Base-by-base conservation (phyloP, 2,888 invertebrate species). In the Zonitis immaculata region DNA sequence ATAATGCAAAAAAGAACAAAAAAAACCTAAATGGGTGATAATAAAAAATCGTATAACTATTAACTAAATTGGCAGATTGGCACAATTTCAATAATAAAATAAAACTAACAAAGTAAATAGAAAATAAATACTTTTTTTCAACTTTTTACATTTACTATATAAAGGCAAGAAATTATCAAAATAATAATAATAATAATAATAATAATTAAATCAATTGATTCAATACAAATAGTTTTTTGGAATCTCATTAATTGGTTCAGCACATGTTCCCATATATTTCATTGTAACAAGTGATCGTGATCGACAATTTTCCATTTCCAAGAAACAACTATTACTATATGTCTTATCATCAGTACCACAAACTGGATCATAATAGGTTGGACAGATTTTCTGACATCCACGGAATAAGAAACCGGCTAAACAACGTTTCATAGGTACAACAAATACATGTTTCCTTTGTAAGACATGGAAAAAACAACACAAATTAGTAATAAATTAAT, bases 291-390 rank as follows among this genome's bases (percentile, higher is more conserved):
- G 76, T 66, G 87, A 86, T 73, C 89, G 83, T 63, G 91, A 89
- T 68, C 91, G 83, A 73, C 93, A 95, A 67, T 91, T 93, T 76
- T 95, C 94, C 77, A 93, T 89, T 71, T 91, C 88, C 66, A 95
- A 78, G 81, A 94, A 91, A 75, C 95, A 95, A 64, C 88, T 88
- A 77, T 95, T 95, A 70, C 93, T 90, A 81, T 95, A 95, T 0
- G 95, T 95, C 80, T 88, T 91, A 56, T 85, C 84, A 71, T 95
- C 95, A 2, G 89, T 89, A n/a, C 93, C 95, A 73, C 95, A 95
- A 6, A 95, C 91, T 0, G 94, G 93, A 70, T 94, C 91, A 77
- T 87, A 93, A 66, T 89, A 89, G 0, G 88, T 82, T 7, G 92
- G 88, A 67, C 93, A 93, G 62, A 93, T 91, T 66, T 88, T 85